phyloP scores from a whole-genome alignment of 2,113 vertebrate genomes.

The Chiloscyllium plagiosum region DNA sequence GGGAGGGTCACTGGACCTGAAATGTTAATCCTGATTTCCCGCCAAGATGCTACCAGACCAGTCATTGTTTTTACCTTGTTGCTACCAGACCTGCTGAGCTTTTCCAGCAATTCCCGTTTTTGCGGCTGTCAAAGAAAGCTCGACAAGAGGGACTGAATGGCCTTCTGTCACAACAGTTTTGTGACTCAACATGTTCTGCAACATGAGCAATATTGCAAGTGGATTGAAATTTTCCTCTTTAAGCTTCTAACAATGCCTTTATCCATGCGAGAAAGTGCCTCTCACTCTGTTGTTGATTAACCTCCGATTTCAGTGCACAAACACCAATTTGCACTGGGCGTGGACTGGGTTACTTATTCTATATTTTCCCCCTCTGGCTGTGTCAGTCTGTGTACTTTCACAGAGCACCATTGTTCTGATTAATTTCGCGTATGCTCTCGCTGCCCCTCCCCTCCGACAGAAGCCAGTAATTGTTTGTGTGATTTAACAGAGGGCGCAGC shows the following conservation, averaged over 20 bases:
- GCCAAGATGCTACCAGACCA: too few relatives aligned
- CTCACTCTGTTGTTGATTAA: neutral
- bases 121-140: too few relatives aligned
- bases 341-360: too few relatives aligned
- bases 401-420: constrained; percentile 15
- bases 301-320: neutral
- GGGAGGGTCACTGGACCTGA: too few relatives aligned
- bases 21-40: too few relatives aligned
- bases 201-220: neutral
- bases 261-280: neutral
- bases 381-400: neutral
- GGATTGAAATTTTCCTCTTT: neutral
- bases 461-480: constrained; percentile 27
- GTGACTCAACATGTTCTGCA: too few relatives aligned
- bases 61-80: too few relatives aligned
- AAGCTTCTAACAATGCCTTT: neutral
- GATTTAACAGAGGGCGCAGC: neutral
- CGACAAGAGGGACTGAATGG: too few relatives aligned
- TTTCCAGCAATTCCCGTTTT: too few relatives aligned
- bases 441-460: neutral
- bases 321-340: neutral
- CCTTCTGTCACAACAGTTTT: too few relatives aligned
- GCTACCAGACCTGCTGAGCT: too few relatives aligned
- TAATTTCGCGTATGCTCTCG: neutral
- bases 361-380: neutral